Evolutionary conservation across 2,888 invertebrate genomes (phyloP).

Genomic region (Bombylius discolor): DNA sequence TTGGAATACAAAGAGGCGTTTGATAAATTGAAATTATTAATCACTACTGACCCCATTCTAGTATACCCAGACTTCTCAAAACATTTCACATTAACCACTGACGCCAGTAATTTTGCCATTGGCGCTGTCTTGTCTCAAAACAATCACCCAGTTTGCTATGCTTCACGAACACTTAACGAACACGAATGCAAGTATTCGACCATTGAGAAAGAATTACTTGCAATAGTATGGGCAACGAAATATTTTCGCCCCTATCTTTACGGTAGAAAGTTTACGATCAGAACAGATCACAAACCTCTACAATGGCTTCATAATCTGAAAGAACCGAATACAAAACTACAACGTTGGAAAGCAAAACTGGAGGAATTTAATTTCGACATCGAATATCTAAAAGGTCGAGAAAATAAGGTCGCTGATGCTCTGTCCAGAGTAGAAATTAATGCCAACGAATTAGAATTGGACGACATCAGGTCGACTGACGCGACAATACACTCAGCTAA

Average conservation of each 20-base stretch:
- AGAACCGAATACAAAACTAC: conserved; percentile 27
- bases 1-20: conserved; percentile 12
- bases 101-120: conserved; percentile 19
- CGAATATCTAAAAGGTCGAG: conserved; percentile 12
- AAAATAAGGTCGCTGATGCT: conserved; percentile 10
- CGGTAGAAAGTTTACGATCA: conserved; percentile 24
- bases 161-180: conserved; percentile 17
- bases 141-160: conserved; percentile 18
- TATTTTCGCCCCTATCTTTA: conserved; percentile 26
- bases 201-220: conserved; percentile 25
- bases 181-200: conserved; percentile 17
- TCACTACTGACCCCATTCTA: conserved; percentile 8
- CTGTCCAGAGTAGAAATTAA: conserved; percentile 3
- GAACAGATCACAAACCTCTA: conserved; percentile 30
- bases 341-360: conserved; percentile 18
- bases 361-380: conserved; percentile 18
- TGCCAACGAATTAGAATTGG: background rate
- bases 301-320: conserved; percentile 26
- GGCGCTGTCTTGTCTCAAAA: conserved; percentile 20
- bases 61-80: conserved; percentile 19
- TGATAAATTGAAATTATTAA: conserved; percentile 1
- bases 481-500: too few species aligned
- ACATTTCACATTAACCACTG: conserved; percentile 21
- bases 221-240: conserved; percentile 23
- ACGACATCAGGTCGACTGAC: background rate